These are phyloP conservation scores for Oxycera nigricornis DNA, from an alignment of 2,888 invertebrate genomes.

Conservation along the genomic window DNA sequence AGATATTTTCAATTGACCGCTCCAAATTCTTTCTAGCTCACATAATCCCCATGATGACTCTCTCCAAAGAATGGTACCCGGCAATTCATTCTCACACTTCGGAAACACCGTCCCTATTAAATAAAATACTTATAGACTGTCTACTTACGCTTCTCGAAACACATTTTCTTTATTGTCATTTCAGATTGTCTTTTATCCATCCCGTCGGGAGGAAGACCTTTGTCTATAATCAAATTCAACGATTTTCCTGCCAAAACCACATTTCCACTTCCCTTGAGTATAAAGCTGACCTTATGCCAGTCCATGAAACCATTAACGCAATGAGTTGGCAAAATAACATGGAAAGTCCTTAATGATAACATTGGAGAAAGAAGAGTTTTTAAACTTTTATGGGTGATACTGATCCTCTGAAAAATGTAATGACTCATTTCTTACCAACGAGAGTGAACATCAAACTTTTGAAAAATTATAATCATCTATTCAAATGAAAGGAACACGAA, in stretches of 20 bases:
- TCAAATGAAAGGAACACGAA: too few relatives aligned
- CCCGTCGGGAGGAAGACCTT: background rate
- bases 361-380: background rate
- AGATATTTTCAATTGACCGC: too few relatives aligned
- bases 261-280: background rate
- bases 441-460: background rate
- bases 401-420: background rate
- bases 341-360: background rate
- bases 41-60: too few relatives aligned
- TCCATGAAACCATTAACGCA: slow-evolving; percentile 11
- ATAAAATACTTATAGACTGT: too few relatives aligned
- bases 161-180: too few relatives aligned
- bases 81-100: too few relatives aligned
- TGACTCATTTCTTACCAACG: background rate
- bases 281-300: background rate
- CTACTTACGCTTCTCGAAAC: too few relatives aligned
- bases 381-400: background rate
- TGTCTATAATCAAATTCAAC: background rate
- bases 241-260: background rate
- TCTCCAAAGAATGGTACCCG: too few relatives aligned
- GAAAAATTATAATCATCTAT: background rate
- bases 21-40: too few relatives aligned
- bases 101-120: too few relatives aligned
- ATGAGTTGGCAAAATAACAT: slow-evolving; percentile 14
- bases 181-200: background rate